Evolutionary conservation across 2,797 vertebrate species (phyloP).

Genomic region (Pangasius krempfi): DNA sequence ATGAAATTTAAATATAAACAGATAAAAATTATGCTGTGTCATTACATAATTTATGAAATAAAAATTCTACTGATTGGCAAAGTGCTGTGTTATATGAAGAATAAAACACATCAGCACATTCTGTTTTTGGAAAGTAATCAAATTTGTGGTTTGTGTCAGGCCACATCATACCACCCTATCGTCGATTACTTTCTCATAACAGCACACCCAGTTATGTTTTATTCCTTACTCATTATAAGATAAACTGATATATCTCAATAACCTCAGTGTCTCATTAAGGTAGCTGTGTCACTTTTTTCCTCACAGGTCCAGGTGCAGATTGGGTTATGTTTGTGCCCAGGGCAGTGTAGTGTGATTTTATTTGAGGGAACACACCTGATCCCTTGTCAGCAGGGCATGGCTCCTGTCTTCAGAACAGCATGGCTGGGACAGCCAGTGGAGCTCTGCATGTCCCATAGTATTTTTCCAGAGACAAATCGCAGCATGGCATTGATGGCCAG

Average conservation of each 20-base stretch:
- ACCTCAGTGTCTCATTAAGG: conserved; percentile 21
- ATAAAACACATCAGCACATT: background rate
- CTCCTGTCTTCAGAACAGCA: conserved; percentile 22
- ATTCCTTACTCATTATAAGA: background rate
- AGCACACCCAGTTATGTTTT: background rate
- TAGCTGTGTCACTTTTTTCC: conserved; percentile 13
- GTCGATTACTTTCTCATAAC: background rate
- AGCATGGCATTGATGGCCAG: background rate
- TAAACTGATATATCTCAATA: conserved; percentile 13
- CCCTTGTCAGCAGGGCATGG: conserved; percentile 35
- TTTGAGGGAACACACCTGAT: conserved; percentile 51
- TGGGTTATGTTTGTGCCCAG: conserved; percentile 32
- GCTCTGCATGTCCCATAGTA: conserved; percentile 30
- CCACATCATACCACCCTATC: background rate
- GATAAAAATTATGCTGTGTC: background rate
- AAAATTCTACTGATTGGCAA: background rate
- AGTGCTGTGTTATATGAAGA: background rate
- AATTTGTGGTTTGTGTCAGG: background rate
- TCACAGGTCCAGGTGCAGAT: conserved; percentile 22
- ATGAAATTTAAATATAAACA: background rate
- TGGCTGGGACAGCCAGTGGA: conserved; percentile 17
- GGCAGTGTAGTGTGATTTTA: conserved; percentile 41
- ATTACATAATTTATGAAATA: background rate
- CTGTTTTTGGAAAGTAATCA: background rate
- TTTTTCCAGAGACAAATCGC: conserved; percentile 10